Evolutionary conservation across 1,140 invertebrate species (phyloP).

Genomic region (Branchinecta lindahli): DNA sequence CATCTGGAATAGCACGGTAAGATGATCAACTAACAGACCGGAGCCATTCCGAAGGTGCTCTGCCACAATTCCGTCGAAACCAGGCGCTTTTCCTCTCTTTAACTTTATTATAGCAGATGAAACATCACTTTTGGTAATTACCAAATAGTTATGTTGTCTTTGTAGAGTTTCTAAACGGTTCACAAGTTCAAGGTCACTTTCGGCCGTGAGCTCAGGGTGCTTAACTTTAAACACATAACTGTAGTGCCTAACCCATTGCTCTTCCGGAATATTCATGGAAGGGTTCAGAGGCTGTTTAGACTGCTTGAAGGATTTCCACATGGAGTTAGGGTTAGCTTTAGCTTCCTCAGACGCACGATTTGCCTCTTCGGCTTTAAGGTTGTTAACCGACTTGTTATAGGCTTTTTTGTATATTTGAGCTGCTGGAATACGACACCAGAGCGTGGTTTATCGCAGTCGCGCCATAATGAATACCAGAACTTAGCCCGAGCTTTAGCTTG

Average conservation of each 20-base stretch:
- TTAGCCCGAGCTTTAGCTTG: slow-evolving; percentile 1
- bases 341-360: no score
- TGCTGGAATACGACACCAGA: slow-evolving; percentile 7
- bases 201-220: no score
- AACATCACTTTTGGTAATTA: no score
- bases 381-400: slow-evolving; percentile 5
- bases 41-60: slow-evolving; percentile 7
- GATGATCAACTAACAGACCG: slow-evolving; percentile 8
- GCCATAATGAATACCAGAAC: not conserved
- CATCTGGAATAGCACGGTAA: not conserved
- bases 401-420: slow-evolving; percentile 6
- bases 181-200: no score
- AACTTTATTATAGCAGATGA: slow-evolving; percentile 1
- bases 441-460: not conserved
- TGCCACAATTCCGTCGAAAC: slow-evolving; percentile 4
- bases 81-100: slow-evolving; percentile 1
- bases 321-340: no score
- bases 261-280: no score
- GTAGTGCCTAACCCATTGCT: no score
- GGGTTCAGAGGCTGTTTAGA: no score
- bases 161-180: no score
- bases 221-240: no score
- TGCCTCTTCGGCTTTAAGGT: not conserved
- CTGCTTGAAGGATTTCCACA: no score
- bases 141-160: no score